Evolutionary conservation across 2,888 invertebrate genomes (phyloP).

Genomic region (Horisme vitalbata): DNA sequence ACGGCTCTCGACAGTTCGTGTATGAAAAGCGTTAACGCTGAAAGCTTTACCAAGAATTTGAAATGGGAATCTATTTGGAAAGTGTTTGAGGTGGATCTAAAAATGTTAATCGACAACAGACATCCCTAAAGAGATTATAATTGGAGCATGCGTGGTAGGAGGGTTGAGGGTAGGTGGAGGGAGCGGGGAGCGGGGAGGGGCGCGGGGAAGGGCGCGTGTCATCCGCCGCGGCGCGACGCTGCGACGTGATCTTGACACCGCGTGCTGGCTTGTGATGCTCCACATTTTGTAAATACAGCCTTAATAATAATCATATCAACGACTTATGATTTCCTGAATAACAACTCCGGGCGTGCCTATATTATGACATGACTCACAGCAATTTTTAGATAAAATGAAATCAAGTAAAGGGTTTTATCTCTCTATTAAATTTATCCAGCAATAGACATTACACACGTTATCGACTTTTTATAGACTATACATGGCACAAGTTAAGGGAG

Average conservation of each 20-base stretch:
- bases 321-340: conserved; percentile 15
- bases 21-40: conserved; percentile 10
- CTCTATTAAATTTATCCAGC: conserved; percentile 1
- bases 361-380: too few relatives aligned
- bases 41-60: conserved; percentile 8
- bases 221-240: conserved; percentile 62
- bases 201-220: conserved; percentile 58
- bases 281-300: conserved; percentile 51
- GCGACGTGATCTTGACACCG: conserved; percentile 80
- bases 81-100: conserved; percentile 33
- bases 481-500: too few relatives aligned
- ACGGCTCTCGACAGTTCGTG: conserved; percentile 20
- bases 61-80: conserved; percentile 1
- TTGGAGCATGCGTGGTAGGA: conserved; percentile 82
- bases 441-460: too few relatives aligned
- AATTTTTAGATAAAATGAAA: too few relatives aligned
- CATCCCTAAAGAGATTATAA: conserved; percentile 82
- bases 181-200: conserved; percentile 41
- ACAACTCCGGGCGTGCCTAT: too few relatives aligned
- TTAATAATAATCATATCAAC: conserved; percentile 41
- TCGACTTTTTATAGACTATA: too few relatives aligned
- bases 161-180: conserved; percentile 61
- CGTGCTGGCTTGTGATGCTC: conserved; percentile 66
- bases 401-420: too few relatives aligned
- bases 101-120: conserved; percentile 71